A percentile compares a stretch with the other conserved stretches of the same genome.
Conservation (phyloP, 2,888 invertebrate species). For the Rapana venosa region DNA sequence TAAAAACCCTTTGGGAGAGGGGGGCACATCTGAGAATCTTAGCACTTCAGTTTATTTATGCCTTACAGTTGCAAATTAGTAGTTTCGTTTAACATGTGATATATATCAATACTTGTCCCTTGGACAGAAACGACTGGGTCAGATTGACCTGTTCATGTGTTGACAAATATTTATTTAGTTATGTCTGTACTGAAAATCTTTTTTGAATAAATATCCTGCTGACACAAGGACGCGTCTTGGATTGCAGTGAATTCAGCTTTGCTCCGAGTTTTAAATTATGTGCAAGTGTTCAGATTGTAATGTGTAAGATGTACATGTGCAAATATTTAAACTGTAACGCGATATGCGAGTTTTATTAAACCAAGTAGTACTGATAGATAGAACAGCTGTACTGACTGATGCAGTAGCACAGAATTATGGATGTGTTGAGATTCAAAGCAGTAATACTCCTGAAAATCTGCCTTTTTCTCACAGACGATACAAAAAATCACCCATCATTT, state of each 20-base stretch:
- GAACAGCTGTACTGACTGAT: too few species aligned
- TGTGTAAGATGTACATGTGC: too few species aligned
- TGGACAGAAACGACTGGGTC: background rate
- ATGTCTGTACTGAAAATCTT: background rate
- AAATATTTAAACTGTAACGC: too few species aligned
- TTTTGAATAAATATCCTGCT: slow-evolving; percentile 11
- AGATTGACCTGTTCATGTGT: background rate
- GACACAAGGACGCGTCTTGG: background rate
- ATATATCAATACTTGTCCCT: background rate
- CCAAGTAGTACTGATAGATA: too few species aligned
- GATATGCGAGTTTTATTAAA: too few species aligned
- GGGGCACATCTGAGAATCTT: background rate
- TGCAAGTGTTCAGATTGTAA: background rate
- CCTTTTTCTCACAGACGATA: too few species aligned
- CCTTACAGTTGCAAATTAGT: background rate
- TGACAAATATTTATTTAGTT: background rate
- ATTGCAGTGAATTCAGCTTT: background rate
- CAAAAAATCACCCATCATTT: too few species aligned
- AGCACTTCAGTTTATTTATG: background rate
- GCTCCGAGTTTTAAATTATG: background rate
- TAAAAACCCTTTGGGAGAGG: background rate
- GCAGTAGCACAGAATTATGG: too few species aligned
- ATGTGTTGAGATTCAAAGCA: too few species aligned
- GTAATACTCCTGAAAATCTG: too few species aligned
- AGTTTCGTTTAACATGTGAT: background rate